Conservation (phyloP, 1,140 invertebrate species). For the Eriocheir sinensis region DNA sequence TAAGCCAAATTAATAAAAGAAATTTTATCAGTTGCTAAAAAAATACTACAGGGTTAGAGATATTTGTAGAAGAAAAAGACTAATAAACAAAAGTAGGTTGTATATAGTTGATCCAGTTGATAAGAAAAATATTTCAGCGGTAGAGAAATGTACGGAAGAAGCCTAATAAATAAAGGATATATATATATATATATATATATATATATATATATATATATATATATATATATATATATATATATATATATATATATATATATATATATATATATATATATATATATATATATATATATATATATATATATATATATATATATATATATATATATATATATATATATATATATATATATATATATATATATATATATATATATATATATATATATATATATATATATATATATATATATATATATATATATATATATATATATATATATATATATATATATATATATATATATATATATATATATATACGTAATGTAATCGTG, state of each 20-base stretch:
- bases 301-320: conserved; percentile 51
- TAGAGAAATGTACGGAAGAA: too few relatives aligned
- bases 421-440: background rate
- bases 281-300: conserved; percentile 57
- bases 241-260: conserved; percentile 43
- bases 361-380: background rate
- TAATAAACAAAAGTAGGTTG: too few relatives aligned
- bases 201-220: background rate
- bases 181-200: conserved; percentile 20
- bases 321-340: background rate
- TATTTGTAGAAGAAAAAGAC: too few relatives aligned
- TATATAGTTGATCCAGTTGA: too few relatives aligned
- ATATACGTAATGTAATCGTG: too few relatives aligned
- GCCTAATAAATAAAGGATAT: too few relatives aligned
- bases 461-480: background rate
- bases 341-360: background rate
- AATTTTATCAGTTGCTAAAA: too few relatives aligned
- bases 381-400: background rate
- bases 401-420: background rate
- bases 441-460: background rate
- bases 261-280: conserved; percentile 57
- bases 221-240: background rate
- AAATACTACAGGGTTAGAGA: too few relatives aligned
- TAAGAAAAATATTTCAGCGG: too few relatives aligned
- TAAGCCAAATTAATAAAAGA: background rate